phyloP scores from a whole-genome alignment of 2,888 invertebrate species.

The Aplocera efformata region DNA sequence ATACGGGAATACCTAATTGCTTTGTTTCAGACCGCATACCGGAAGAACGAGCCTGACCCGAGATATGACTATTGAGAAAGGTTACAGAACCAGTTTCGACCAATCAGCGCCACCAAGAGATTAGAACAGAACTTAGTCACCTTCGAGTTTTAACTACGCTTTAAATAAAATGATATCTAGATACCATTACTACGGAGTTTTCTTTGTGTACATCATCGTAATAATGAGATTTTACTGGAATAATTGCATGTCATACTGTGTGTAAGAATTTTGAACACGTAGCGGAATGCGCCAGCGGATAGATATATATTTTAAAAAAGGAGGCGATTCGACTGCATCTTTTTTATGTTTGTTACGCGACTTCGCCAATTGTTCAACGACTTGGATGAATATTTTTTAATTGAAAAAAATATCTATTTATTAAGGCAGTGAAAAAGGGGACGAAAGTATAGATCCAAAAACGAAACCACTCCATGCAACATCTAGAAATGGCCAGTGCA shows the following conservation, averaged over 20 bases:
- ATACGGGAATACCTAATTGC: neutral
- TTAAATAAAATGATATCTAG: constrained; percentile 10
- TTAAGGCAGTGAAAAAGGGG: too few relatives aligned
- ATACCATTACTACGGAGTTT: neutral
- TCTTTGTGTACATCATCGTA: neutral
- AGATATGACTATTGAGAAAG: constrained; percentile 22
- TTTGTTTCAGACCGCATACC: constrained; percentile 36
- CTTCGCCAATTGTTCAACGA: too few relatives aligned
- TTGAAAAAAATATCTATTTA: too few relatives aligned
- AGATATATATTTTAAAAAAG: too few relatives aligned
- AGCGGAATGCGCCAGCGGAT: too few relatives aligned
- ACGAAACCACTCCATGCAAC: too few relatives aligned
- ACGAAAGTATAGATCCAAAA: too few relatives aligned
- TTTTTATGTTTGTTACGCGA: too few relatives aligned
- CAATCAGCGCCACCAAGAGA: neutral
- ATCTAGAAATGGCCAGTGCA: too few relatives aligned
- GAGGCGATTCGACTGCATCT: too few relatives aligned
- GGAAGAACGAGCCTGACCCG: constrained; percentile 26
- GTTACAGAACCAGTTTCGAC: constrained; percentile 3
- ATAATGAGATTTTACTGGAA: neutral
- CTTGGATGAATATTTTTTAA: too few relatives aligned
- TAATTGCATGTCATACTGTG: too few relatives aligned
- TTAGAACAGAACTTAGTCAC: constrained; percentile 6
- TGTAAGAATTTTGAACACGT: neutral
- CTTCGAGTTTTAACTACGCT: constrained; percentile 9